Evolutionary conservation across 2,888 invertebrate genomes (phyloP), one percentile per base, ranked within the genome.

Genomic region (Odontocerum albicorne): DNA sequence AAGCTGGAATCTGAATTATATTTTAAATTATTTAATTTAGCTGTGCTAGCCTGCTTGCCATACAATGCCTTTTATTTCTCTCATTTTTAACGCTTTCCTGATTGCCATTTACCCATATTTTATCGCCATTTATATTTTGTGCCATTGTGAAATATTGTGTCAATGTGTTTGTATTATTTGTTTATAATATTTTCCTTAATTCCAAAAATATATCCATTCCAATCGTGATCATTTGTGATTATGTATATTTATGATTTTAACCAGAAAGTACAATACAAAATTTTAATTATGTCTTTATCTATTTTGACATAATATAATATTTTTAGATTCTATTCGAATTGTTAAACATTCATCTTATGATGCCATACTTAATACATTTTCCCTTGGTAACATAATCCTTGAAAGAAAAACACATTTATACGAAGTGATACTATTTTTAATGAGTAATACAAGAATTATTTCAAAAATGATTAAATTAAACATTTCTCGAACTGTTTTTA

Each of bases 151-250:
- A n/a, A 16, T 17, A 3, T n/a, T 16, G 20, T 17, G 7, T 19
- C 17, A 16, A 8, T 47, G 33, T 36, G 20, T 15, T 45, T 27
- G 4, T 27, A 22, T 10, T 10, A 8, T 8, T 10, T 27, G 35
- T 21, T 32, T 7, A 22, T 21, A 22, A 10, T 10, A 3, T 16
- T 12, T 7, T 33, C 13, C 47, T 36, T 47, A 16, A 47, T 47
- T 47, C 47, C 47, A 47, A 47, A 47, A 39, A 47, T 13, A n/a
- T 12, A 15, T 36, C 16, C 47, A 47, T 47, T 47, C 47, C 47
- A 47, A 19, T 15, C 32, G 27, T 44, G 27, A 32, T 16, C 17
- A 17, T 27, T 10, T 32, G 17, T 44, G 32, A 44, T 44, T 32
- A 44, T 44, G 22, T 44, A 32, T 32, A 7, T 27, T 27, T 27